Conservation (phyloP, 1,140 invertebrate species). For the Campoletis sonorensis region DNA sequence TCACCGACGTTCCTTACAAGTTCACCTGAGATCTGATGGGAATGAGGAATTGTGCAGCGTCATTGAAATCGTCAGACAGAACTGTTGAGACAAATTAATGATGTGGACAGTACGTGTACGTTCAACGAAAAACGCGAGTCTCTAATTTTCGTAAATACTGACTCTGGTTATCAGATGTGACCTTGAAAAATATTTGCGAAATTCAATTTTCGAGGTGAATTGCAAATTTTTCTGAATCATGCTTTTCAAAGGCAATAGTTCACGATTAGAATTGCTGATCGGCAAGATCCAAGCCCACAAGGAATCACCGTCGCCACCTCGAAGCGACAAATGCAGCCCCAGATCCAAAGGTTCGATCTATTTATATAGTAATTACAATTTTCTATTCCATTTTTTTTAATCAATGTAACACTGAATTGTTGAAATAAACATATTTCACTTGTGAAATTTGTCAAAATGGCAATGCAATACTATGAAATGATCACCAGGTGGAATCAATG, state of each 20-base stretch:
- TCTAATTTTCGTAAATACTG: background rate
- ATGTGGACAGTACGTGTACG: background rate
- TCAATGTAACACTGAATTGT: background rate
- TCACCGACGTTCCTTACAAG: too few species aligned
- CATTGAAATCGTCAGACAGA: background rate
- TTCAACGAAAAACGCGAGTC: background rate
- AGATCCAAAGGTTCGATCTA: slow-evolving; percentile 66
- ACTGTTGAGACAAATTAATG: background rate
- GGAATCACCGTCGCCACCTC: slow-evolving; percentile 73
- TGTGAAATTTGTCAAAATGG: too few species aligned
- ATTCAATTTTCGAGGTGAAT: slow-evolving; percentile 31
- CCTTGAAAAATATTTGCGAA: background rate
- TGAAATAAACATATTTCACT: too few species aligned
- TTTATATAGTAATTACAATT: background rate
- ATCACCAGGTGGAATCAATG: too few species aligned
- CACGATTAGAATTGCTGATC: slow-evolving; percentile 86
- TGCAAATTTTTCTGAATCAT: slow-evolving; percentile 73
- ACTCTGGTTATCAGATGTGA: background rate
- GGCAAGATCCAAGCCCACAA: slow-evolving; percentile 91
- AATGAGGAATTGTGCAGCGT: background rate
- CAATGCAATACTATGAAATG: too few species aligned
- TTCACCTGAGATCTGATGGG: background rate
- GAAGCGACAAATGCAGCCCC: slow-evolving; percentile 56
- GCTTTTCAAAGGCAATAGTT: slow-evolving; percentile 89
- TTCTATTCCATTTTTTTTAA: background rate